These are phyloP conservation scores for Phallusia fumigata DNA, from an alignment of 23 tunicate genomes.

Conservation along the genomic window DNA sequence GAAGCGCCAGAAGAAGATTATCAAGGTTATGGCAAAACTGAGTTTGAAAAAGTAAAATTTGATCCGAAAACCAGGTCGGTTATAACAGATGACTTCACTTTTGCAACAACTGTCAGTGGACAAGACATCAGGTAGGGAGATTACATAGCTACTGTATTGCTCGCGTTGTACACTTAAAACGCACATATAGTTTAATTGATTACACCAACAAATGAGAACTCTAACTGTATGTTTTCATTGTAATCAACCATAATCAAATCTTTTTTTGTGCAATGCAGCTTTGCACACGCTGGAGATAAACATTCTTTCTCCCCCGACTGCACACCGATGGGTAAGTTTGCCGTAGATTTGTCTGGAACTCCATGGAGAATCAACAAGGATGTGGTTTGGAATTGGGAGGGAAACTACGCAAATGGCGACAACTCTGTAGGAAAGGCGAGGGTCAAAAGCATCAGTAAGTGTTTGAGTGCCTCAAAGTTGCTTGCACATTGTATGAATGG, in stretches of 20 bases:
- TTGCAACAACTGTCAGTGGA: slow-evolving; percentile 26
- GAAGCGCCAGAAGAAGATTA: slow-evolving; percentile 36
- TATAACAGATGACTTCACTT: slow-evolving; percentile 16
- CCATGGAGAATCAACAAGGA: slow-evolving; percentile 37
- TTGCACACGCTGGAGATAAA: slow-evolving; percentile 41
- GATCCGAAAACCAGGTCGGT: slow-evolving; percentile 33
- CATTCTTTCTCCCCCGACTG: slow-evolving; percentile 30
- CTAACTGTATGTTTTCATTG: no score
- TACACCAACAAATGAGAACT: no score
- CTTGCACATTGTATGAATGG: no score
- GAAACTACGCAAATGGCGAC: slow-evolving; percentile 35
- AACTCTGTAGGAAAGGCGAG: slow-evolving; percentile 20
- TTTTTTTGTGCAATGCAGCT: neutral
- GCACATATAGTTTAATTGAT: no score
- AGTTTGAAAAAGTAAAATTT: slow-evolving; percentile 40
- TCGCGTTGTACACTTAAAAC: no score
- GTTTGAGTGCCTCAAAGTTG: neutral
- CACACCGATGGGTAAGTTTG: slow-evolving; percentile 34
- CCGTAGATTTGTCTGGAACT: slow-evolving; percentile 34
- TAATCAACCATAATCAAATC: no score
- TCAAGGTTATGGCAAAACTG: slow-evolving; percentile 31
- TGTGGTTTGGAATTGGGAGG: slow-evolving; percentile 46
- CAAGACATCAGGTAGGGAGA: slow-evolving; percentile 24
- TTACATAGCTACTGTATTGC: no score
- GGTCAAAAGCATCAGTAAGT: slow-evolving; percentile 19